A percentile compares a stretch with the other conserved stretches of the same genome.
Conservation (phyloP, 2,888 invertebrate species). For the Notodonta dromedarius region DNA sequence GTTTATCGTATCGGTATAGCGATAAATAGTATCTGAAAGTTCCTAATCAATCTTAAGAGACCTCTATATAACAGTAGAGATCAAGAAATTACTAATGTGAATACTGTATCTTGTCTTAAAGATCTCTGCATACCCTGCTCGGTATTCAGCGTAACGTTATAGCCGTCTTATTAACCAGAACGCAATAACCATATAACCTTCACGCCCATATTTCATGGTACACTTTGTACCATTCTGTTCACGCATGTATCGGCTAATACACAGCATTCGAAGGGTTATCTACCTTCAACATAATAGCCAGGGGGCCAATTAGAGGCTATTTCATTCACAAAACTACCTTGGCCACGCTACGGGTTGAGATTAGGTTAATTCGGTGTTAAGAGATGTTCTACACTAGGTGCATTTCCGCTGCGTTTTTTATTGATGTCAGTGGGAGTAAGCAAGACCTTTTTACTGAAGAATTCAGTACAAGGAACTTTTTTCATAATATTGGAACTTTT, state of each 20-base stretch:
- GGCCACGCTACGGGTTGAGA: conserved; percentile 60
- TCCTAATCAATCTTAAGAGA: too few species aligned
- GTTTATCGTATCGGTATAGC: too few species aligned
- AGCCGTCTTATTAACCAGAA: background rate
- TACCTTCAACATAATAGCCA: conserved; percentile 54
- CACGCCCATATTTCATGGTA: conserved; percentile 19
- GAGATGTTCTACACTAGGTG: conserved; percentile 31
- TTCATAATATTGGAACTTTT: too few species aligned
- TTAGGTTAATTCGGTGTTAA: conserved; percentile 50
- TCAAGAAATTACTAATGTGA: too few species aligned
- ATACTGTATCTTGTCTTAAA: background rate
- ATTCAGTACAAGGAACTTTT: too few species aligned
- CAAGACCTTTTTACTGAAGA: too few species aligned
- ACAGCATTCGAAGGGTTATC: conserved; percentile 44
- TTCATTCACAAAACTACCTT: conserved; percentile 74
- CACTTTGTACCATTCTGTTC: conserved; percentile 7
- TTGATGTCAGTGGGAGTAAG: background rate
- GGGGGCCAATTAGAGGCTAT: conserved; percentile 69
- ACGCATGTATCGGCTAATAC: conserved; percentile 20
- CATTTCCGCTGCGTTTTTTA: background rate
- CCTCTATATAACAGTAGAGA: too few species aligned
- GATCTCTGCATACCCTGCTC: background rate
- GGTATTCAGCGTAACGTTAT: background rate
- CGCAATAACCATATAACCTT: background rate
- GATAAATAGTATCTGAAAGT: too few species aligned